Base-by-base conservation (phyloP, 2,113 vertebrate genomes). In the Notarius quadriscutis region DNA sequence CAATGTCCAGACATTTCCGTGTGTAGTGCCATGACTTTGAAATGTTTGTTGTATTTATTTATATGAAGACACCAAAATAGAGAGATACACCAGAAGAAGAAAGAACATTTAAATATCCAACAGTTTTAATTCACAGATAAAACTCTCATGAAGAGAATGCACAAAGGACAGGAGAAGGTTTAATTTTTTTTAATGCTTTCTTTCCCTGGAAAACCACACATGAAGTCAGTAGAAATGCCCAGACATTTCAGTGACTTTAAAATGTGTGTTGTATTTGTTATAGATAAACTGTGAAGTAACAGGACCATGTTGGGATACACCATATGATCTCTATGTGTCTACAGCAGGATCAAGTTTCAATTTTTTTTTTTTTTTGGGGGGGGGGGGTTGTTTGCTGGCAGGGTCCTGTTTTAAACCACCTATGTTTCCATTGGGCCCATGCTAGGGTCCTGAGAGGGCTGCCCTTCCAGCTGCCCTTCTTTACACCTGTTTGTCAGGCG, bases 401-500 rank as follows among this genome's bases (percentile, higher is more conserved):
- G 82, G 92, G 90, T 87, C 81, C 62, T 51, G 88, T 88, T 89
- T 87, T 91, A 92, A 92, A 89, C 91, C 93, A 94, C 93, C 92
- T 92, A 92, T 92, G 92, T 93, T 93, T 91, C 86, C 84, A 81
- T 30, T 83, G 55, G 78, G 75, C 53, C 88, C 55, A 67, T 72
- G 48, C 57, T 79, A 30, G 89, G 92, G 91, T 95, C 94, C 93
- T 92, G 91, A 90, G 93, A 95, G 93, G 89, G 91, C 92, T 67
- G 92, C 91, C 93, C 92, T 88, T 48, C 92, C 93, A 93, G 94
- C 94, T 95, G 94, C 92, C 93, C 94, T 93, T 84, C 92, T 92
- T 95, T 93, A 95, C 88, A 92, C 91, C 91, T 94, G 94, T 93
- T 94, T 93, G 94, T 94, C 93, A 94, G 91, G 89, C 92, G 91